Conservation (phyloP, 1,140 invertebrate species). For the Sycophaga agraensis region DNA sequence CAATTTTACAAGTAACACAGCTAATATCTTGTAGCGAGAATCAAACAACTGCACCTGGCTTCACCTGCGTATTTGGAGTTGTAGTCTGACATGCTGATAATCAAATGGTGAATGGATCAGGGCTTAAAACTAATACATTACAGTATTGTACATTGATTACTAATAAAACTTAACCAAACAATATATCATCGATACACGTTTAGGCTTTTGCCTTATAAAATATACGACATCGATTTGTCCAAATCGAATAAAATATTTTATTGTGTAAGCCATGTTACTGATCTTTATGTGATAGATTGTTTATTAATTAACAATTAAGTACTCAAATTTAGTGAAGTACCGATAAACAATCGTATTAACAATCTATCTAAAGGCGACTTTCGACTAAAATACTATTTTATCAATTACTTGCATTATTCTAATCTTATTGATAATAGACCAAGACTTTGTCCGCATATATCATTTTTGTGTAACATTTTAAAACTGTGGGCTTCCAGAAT, state of each 20-base stretch:
- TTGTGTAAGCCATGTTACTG: background rate
- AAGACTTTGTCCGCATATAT: too few relatives aligned
- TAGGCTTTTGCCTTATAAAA: slow-evolving; percentile 4
- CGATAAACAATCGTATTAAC: slow-evolving; percentile 10
- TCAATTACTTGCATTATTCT: too few relatives aligned
- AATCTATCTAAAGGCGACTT: background rate
- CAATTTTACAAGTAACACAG: background rate
- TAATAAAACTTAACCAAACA: slow-evolving; percentile 42
- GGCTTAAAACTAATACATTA: slow-evolving; percentile 44
- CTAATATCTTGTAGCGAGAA: slow-evolving; percentile 1
- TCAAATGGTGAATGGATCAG: slow-evolving; percentile 42
- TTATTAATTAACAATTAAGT: slow-evolving; percentile 3
- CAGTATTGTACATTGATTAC: slow-evolving; percentile 42
- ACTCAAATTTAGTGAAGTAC: background rate
- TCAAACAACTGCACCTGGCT: slow-evolving; percentile 35
- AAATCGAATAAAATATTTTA: background rate
- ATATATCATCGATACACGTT: slow-evolving; percentile 22
- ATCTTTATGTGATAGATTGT: slow-evolving; percentile 2
- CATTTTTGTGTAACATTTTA: too few relatives aligned
- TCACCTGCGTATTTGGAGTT: slow-evolving; percentile 32
- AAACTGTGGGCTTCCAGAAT: slow-evolving; percentile 15
- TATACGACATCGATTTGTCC: background rate
- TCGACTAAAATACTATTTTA: too few relatives aligned
- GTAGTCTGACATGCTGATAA: slow-evolving; percentile 33
- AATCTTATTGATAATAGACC: too few relatives aligned